Evolutionary conservation across 2,113 vertebrate species (phyloP).

Genomic region (Heterotis niloticus): DNA sequence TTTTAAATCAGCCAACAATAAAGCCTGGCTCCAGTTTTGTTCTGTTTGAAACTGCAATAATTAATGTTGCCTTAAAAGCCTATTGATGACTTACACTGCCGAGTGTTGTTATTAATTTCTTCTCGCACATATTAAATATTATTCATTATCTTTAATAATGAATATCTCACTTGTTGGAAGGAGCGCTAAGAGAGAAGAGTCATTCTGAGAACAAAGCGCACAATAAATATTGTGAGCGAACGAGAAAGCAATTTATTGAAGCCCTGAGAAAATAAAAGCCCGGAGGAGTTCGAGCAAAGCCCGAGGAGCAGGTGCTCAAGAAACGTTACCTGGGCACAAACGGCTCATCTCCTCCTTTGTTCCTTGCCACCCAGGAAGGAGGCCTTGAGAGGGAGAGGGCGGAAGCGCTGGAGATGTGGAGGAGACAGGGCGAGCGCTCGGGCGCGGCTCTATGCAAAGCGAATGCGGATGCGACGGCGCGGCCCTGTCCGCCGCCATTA

Average conservation of each 20-base stretch:
- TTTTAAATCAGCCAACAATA: conserved; percentile 45
- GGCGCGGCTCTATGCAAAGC: neutral
- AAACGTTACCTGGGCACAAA: neutral
- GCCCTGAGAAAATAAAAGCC: neutral
- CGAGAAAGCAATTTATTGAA: conserved; percentile 3
- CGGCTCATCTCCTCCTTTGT: neutral
- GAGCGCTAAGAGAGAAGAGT: neutral
- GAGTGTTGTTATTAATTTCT: conserved; percentile 41
- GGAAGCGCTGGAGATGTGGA: neutral
- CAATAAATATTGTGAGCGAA: conserved; percentile 8
- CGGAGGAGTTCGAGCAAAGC: neutral
- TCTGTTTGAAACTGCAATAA: conserved; percentile 61
- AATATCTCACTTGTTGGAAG: conserved; percentile 38
- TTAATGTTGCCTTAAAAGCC: conserved; percentile 51
- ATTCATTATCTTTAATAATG: conserved; percentile 50
- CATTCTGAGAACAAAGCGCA: neutral
- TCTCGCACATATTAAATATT: conserved; percentile 45
- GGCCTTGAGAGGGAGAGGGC: neutral
- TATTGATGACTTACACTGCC: conserved; percentile 28
- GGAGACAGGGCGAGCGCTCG: neutral
- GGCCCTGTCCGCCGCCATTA: conserved; percentile 25
- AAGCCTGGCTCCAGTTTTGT: conserved; percentile 58
- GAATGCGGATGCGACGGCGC: neutral
- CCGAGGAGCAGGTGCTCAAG: neutral
- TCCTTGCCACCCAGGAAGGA: too few relatives aligned